Conservation (phyloP, 2,113 vertebrate species). For the Eulemur macaco region DNA sequence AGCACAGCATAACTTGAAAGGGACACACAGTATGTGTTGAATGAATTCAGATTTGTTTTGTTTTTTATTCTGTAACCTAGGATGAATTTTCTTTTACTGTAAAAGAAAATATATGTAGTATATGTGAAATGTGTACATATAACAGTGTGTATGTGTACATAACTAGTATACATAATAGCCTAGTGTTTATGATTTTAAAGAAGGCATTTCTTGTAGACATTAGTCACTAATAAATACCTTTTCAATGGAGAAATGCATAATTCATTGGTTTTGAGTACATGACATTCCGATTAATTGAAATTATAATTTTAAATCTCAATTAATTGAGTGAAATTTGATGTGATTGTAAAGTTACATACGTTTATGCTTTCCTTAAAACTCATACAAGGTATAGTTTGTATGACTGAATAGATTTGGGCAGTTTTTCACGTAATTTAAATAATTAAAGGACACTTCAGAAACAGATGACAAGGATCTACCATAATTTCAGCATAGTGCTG, state of each 20-base stretch:
- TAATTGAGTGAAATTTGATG: background rate
- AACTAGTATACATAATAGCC: background rate
- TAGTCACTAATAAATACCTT: background rate
- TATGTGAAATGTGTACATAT: background rate
- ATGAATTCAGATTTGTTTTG: background rate
- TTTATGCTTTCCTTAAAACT: background rate
- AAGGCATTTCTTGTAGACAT: background rate
- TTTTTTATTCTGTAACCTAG: background rate
- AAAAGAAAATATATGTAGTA: no score
- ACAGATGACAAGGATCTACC: background rate
- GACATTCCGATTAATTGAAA: background rate
- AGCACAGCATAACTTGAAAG: background rate
- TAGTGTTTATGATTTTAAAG: background rate
- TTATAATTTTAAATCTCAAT: background rate
- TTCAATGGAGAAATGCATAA: background rate
- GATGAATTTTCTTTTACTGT: background rate
- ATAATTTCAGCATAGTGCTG: background rate
- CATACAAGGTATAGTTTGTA: background rate
- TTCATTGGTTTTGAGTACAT: background rate
- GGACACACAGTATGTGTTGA: background rate
- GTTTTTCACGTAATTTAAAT: background rate
- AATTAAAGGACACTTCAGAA: slow-evolving; percentile 20
- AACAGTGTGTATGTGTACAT: background rate
- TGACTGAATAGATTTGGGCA: background rate
- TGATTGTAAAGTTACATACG: background rate